These are phyloP conservation scores for Apus apus DNA, from an alignment of 2,113 vertebrate species.

Conservation along the genomic window DNA sequence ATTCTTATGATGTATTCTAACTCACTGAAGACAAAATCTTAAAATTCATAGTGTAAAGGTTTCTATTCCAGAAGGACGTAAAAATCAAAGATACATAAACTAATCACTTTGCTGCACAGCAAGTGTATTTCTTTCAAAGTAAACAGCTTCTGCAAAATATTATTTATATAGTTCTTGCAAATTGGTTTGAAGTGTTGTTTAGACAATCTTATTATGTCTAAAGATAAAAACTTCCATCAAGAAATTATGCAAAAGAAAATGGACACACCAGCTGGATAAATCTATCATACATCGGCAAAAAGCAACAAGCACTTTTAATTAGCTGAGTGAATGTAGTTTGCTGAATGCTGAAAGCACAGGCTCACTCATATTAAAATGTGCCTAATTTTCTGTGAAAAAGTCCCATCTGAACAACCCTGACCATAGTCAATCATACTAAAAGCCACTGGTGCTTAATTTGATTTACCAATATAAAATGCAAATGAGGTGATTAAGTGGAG, in stretches of 20 bases:
- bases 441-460: slow-evolving; percentile 99
- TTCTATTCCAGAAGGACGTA: neutral
- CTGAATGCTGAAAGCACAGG: slow-evolving; percentile 87
- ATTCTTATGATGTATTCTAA: too few species aligned
- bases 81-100: neutral
- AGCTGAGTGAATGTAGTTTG: slow-evolving; percentile 98
- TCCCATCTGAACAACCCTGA: slow-evolving; percentile 95
- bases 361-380: slow-evolving; percentile 96
- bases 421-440: slow-evolving; percentile 99
- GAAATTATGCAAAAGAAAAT: slow-evolving; percentile 81
- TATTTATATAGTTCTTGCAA: slow-evolving; percentile 73
- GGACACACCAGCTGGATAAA: slow-evolving; percentile 93
- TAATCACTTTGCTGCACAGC: slow-evolving; percentile 8
- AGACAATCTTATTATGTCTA: slow-evolving; percentile 81
- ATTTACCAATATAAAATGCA: slow-evolving; percentile 99
- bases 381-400: slow-evolving; percentile 98
- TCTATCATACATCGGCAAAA: slow-evolving; percentile 86
- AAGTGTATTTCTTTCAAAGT: slow-evolving; percentile 43
- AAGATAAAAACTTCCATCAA: slow-evolving; percentile 83
- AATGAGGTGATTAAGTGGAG: slow-evolving; percentile 99
- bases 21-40: neutral
- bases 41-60: neutral
- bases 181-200: slow-evolving; percentile 76
- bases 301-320: slow-evolving; percentile 95
- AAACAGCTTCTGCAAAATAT: slow-evolving; percentile 71